phyloP scores from a whole-genome alignment of 1,140 invertebrate genomes.

The Drosophila repleta region DNA sequence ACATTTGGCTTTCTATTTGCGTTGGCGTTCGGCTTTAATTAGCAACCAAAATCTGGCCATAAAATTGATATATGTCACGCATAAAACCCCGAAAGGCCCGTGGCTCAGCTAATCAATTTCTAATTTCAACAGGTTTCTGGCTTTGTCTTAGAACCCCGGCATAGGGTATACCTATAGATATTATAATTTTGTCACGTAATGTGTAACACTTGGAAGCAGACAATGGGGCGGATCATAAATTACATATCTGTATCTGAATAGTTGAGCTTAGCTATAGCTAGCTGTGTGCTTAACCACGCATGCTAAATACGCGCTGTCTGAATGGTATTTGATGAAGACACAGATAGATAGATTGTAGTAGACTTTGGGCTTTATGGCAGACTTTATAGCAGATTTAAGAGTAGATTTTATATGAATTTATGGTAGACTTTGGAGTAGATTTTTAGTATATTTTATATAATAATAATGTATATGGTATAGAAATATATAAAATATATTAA shows the following conservation, averaged over 20 bases:
- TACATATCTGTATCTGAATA: background rate
- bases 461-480: too few species aligned
- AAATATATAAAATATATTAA: too few species aligned
- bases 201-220: background rate
- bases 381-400: too few species aligned
- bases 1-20: slow-evolving; percentile 65
- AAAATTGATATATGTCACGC: slow-evolving; percentile 77
- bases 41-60: slow-evolving; percentile 57
- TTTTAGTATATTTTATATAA: too few species aligned
- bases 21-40: slow-evolving; percentile 64
- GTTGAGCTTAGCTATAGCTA: background rate
- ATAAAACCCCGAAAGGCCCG: slow-evolving; percentile 39
- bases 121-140: slow-evolving; percentile 54
- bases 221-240: background rate
- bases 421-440: too few species aligned
- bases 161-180: background rate
- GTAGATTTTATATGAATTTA: too few species aligned
- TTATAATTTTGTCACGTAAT: background rate
- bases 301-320: background rate
- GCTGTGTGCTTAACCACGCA: too few species aligned
- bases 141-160: slow-evolving; percentile 8
- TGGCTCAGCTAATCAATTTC: slow-evolving; percentile 47
- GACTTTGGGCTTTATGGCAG: too few species aligned
- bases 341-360: too few species aligned
- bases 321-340: too few species aligned